Base-by-base conservation (phyloP, 2,888 invertebrate species). In the Calliscelio sp. region DNA sequence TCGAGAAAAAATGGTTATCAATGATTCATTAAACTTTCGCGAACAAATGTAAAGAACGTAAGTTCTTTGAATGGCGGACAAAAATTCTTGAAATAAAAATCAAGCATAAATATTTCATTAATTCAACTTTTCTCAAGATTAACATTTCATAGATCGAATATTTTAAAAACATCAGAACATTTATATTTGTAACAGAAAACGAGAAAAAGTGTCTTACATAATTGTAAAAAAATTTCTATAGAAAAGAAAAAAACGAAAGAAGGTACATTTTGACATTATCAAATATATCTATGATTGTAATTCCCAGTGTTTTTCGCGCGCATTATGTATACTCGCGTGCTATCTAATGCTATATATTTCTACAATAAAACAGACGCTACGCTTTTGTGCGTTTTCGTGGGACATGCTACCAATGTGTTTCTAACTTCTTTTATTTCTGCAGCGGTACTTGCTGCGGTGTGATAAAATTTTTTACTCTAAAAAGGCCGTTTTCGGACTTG, bases 231-330 rank as follows among this genome's bases (percentile, higher is more conserved):
- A n/a, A n/a, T n/a, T n/a, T n/a, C n/a, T n/a, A n/a, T n/a, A n/a
- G n/a, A n/a, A n/a, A n/a, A n/a, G n/a, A n/a, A n/a, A 11, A 44
- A 44, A 16, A 18, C 18, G n/a, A 44, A 44, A 22, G 11, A 63
- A 44, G 22, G 22, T 25, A 28, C 22, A 11, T 20, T 49, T 49
- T 65, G 20, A 49, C 49, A 49, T 49, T 71, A 35, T 57, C 57
- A 71, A 71, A 57, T n/a, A 20, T n/a, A 55, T 71, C 70, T 35
- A 57, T 44, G 55, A 71, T 55, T 71, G 28, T 28, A 71, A 41
- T 71, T 18, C 38, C 25, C 18, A 2, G 44, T 14, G 6, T 32
- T 41, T 57, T 44, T 41, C 57, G 28, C 57, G 44, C 38, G 11
- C 24, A 71, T 71, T 28, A 55, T 49, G 65, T 65, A 49, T 44